A percentile compares a stretch with the other conserved stretches of the same genome.
phyloP scores from a whole-genome alignment of 2,113 vertebrate species.

The Corvus hawaiiensis region DNA sequence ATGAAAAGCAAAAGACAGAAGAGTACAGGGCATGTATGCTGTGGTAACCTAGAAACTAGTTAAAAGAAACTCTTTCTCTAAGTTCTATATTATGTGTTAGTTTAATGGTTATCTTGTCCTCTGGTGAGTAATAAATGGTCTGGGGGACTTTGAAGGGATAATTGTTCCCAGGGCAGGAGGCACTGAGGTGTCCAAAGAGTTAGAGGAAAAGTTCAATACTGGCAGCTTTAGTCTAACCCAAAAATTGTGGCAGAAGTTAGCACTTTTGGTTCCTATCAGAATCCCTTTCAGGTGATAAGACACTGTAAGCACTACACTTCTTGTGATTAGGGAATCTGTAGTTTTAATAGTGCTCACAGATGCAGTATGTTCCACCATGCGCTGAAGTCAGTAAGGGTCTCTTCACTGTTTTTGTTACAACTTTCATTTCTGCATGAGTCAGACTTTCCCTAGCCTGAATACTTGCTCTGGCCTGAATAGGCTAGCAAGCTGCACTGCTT shows the following conservation, averaged over 20 bases:
- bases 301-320: not conserved
- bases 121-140: not conserved
- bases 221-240: not conserved
- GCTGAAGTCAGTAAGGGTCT: not conserved
- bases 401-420: not conserved
- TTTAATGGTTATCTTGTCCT: not conserved
- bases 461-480: not conserved
- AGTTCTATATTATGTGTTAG: not conserved
- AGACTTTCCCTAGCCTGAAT: not conserved
- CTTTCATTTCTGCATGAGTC: not conserved
- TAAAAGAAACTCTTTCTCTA: not conserved
- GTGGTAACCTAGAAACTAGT: not conserved
- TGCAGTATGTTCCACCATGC: accelerated
- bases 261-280: not conserved
- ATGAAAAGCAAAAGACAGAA: not conserved
- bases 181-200: not conserved
- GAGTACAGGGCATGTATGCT: not conserved
- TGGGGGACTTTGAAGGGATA: not conserved
- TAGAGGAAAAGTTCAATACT: not conserved
- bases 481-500: not conserved
- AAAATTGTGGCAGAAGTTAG: not conserved
- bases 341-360: not conserved
- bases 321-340: not conserved
- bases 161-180: not conserved
- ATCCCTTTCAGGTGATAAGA: not conserved